A percentile compares a stretch with the other conserved stretches of the same genome.
Evolutionary conservation across 2,888 invertebrate species (phyloP).

Genomic region (Aphrophora alni): DNA sequence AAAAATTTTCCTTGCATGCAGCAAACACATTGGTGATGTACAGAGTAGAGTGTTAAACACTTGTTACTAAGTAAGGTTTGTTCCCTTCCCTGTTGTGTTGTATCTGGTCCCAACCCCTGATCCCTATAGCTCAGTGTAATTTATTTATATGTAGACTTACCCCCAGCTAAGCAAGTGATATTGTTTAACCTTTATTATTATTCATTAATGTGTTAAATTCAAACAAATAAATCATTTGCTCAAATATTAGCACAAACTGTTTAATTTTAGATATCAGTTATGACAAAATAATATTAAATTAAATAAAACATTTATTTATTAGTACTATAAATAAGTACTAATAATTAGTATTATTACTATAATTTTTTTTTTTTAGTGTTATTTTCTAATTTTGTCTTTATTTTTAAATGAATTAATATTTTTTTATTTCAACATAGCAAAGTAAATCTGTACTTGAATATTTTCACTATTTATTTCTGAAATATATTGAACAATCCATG

Average conservation of each 20-base stretch:
- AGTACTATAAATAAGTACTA: not conserved
- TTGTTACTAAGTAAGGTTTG: constrained; percentile 13
- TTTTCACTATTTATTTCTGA: too few relatives aligned
- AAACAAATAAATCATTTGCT: not conserved
- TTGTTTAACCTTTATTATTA: not conserved
- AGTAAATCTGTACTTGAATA: not conserved
- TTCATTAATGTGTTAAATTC: not conserved
- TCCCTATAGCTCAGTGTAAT: too few relatives aligned
- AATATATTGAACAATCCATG: too few relatives aligned
- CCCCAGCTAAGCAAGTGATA: not conserved
- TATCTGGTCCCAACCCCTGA: too few relatives aligned
- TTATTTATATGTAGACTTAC: not conserved
- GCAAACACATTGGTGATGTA: constrained; percentile 25
- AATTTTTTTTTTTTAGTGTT: not conserved
- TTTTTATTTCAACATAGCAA: not conserved
- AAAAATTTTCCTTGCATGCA: too few relatives aligned
- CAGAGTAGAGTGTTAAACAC: constrained; percentile 42
- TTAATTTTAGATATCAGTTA: not conserved
- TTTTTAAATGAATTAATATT: too few relatives aligned
- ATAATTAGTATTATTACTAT: not conserved
- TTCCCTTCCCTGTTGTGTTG: not conserved
- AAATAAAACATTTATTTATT: not conserved
- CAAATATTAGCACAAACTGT: not conserved
- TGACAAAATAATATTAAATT: not conserved
- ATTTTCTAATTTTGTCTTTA: too few relatives aligned